A percentile compares a stretch with the other conserved stretches of the same genome.
phyloP scores from a whole-genome alignment of 1,140 invertebrate species.

The Diorhabda sublineata region DNA sequence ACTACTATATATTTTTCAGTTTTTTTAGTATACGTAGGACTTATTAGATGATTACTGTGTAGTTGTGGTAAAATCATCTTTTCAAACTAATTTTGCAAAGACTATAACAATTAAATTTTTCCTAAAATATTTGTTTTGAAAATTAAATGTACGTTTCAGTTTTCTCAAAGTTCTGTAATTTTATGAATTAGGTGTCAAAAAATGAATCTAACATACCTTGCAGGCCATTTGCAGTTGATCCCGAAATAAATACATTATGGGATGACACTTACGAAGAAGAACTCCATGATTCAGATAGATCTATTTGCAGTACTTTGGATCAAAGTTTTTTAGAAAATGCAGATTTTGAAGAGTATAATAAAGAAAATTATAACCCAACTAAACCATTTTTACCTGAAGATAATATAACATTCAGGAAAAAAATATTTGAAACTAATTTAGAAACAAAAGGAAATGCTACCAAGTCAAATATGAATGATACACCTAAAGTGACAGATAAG shows the following conservation, averaged over 20 bases:
- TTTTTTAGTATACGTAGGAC: not conserved
- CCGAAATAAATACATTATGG: constrained; percentile 33
- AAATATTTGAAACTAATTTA: not conserved
- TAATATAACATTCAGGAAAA: not conserved
- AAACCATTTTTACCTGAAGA: not conserved
- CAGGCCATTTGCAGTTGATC: constrained; percentile 29
- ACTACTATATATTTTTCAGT: too few relatives aligned
- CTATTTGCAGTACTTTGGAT: not conserved
- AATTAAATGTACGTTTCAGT: not conserved
- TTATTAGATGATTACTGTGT: not conserved
- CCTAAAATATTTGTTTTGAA: too few relatives aligned
- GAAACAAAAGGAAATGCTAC: not conserved
- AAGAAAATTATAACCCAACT: constrained; percentile 9
- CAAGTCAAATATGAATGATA: not conserved
- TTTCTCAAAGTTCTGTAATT: not conserved
- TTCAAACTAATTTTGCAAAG: not conserved
- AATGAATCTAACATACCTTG: constrained; percentile 4
- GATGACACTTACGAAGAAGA: constrained; percentile 30
- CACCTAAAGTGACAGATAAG: not conserved
- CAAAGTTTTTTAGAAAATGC: not conserved
- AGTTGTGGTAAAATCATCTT: not conserved
- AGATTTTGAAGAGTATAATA: constrained; percentile 3
- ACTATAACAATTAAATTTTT: not conserved
- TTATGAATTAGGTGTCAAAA: not conserved
- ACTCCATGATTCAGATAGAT: constrained; percentile 14